phyloP scores from a whole-genome alignment of 1,140 invertebrate genomes.

The Tetramorium alpestre region DNA sequence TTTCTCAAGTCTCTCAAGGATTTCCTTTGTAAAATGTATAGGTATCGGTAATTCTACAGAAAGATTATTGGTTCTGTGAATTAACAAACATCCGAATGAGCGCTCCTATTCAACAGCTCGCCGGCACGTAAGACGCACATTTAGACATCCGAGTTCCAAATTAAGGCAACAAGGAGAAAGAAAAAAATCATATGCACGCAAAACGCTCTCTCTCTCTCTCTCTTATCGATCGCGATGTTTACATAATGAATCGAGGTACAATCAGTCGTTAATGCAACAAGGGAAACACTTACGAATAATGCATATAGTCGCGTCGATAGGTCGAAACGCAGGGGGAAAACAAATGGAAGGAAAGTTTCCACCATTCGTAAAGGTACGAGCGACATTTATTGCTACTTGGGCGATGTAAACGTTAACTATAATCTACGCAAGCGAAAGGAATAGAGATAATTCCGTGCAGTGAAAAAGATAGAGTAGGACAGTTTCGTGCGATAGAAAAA shows the following conservation, averaged over 20 bases:
- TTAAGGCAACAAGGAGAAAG: not conserved
- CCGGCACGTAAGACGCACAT: conserved; percentile 42
- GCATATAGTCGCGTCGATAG: not conserved
- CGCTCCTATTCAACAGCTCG: conserved; percentile 57
- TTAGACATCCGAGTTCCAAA: not conserved
- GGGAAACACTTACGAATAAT: conserved; percentile 10
- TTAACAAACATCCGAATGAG: conserved; percentile 16
- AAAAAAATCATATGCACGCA: not conserved
- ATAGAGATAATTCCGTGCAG: not conserved
- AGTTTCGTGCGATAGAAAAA: not conserved
- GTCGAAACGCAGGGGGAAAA: not conserved
- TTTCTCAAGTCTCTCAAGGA: not conserved
- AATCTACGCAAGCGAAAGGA: conserved; percentile 32
- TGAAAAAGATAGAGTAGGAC: not conserved
- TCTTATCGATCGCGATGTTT: conserved; percentile 2
- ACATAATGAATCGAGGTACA: conserved; percentile 24
- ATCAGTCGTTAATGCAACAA: conserved; percentile 26
- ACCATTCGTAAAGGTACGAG: not conserved
- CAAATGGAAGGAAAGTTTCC: conserved; percentile 14
- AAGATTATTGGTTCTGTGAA: not conserved
- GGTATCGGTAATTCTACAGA: not conserved
- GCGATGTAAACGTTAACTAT: not conserved
- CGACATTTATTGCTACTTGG: conserved; percentile 2
- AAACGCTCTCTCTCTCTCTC: conserved; percentile 1
- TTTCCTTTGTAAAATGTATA: not conserved